Evolutionary conservation across 2,113 vertebrate genomes (phyloP), one percentile per base, ranked within the genome.

Genomic region (Chloropsis cyanopogon): DNA sequence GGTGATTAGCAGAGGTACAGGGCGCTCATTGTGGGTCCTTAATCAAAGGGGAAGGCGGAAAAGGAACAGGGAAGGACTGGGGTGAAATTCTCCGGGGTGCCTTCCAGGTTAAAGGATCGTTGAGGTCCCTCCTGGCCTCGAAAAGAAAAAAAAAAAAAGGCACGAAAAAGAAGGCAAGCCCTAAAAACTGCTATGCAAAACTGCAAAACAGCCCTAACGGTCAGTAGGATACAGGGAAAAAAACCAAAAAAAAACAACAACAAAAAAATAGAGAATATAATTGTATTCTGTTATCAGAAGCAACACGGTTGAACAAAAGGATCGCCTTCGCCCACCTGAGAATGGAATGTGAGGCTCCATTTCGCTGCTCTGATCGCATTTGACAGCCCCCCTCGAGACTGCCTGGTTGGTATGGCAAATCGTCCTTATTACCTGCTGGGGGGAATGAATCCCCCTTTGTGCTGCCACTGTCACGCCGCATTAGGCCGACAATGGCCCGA

Each of bases 401-500:
- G 98, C 97, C 97, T 90, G 98, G 97, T 98, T 96, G 97, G 98
- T 97, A 97, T 98, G 97, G 98, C 98, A 98, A 98, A 98, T 98
- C 97, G 98, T 98, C 98, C 98, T 97, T 98, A 98, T 98, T 98
- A 99, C 99, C 99, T 99, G 99, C 99, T 99, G 99, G 98, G 98
- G 99, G 97, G 97, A 98, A 98, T 98, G 98, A 99, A 99, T 99
- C 98, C 98, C 98, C 98, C 98, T 99, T 99, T 99, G 99, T 99
- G 98, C 97, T 97, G 97, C 94, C 98, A 98, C 98, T 98, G 99
- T 99, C 99, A 99, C 98, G 98, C 98, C 87, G 98, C 92, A 98
- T 99, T 99, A 99, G 97, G 89, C 84, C 97, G 97, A 99, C 99
- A 99, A 99, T 98, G 98, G 98, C 94, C 97, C 84, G 76, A 98